Conservation (phyloP, 2,888 invertebrate genomes). For the Drosophila formosana region DNA sequence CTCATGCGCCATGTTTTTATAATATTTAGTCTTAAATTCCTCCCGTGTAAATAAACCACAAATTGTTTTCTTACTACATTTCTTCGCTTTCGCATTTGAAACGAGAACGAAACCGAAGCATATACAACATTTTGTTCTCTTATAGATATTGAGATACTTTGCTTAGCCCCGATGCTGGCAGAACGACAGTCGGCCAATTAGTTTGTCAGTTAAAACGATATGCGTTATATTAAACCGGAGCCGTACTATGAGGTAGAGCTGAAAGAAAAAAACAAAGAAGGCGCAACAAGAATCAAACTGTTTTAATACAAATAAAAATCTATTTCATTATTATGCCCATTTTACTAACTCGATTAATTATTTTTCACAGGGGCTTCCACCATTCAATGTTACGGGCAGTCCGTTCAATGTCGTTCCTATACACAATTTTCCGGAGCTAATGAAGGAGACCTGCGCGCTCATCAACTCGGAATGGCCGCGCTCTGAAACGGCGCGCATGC, state of each 20-base stretch:
- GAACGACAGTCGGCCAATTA: slow-evolving; percentile 57
- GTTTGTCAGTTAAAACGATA: slow-evolving; percentile 69
- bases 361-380: slow-evolving; percentile 84
- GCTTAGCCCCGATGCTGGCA: slow-evolving; percentile 60
- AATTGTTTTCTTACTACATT: background rate
- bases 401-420: slow-evolving; percentile 88
- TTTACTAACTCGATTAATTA: background rate
- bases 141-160: slow-evolving; percentile 70
- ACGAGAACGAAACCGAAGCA: slow-evolving; percentile 42
- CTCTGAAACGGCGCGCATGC: slow-evolving; percentile 91
- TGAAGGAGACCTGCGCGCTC: slow-evolving; percentile 90
- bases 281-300: slow-evolving; percentile 1
- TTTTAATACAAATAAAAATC: background rate
- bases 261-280: background rate
- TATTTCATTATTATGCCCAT: background rate
- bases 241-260: slow-evolving; percentile 84
- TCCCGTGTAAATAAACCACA: slow-evolving; percentile 56
- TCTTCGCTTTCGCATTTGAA: slow-evolving; percentile 14
- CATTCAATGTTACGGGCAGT: slow-evolving; percentile 84
- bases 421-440: slow-evolving; percentile 90
- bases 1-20: background rate
- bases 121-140: slow-evolving; percentile 62
- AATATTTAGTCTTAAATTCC: background rate
- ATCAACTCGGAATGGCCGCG: slow-evolving; percentile 95
- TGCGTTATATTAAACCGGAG: slow-evolving; percentile 84